phyloP scores from a whole-genome alignment of 92 coral and sea anemone genomes.

The Hydrozoanthus gracilis region DNA sequence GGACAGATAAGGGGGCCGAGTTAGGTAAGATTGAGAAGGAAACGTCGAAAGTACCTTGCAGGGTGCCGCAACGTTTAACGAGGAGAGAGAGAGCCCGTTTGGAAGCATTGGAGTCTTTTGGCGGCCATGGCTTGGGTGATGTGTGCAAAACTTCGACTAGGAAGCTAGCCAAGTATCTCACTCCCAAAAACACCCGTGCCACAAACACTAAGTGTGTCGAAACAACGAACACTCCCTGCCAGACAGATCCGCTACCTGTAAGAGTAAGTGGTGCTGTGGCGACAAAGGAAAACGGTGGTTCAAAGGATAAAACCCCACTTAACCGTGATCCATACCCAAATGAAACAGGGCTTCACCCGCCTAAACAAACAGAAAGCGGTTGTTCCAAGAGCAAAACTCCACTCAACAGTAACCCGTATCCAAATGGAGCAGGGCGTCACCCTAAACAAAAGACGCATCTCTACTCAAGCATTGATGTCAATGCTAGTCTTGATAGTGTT shows the following conservation, averaged over 20 bases:
- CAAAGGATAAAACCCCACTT: not conserved
- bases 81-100: slow-evolving; percentile 76
- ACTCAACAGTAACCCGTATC: not conserved
- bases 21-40: not conserved
- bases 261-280: not conserved
- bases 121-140: slow-evolving; percentile 73
- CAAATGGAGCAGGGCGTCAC: not conserved
- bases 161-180: slow-evolving; percentile 81
- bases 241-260: slow-evolving; percentile 35
- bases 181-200: slow-evolving; percentile 66
- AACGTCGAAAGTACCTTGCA: not conserved
- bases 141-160: slow-evolving; percentile 74
- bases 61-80: slow-evolving; percentile 44
- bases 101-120: slow-evolving; percentile 80
- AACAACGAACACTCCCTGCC: slow-evolving; percentile 51
- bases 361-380: not conserved
- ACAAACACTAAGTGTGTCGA: slow-evolving; percentile 54
- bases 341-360: no score
- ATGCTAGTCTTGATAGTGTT: slow-evolving; percentile 69
- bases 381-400: not conserved
- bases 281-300: not conserved
- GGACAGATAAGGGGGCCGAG: not conserved
- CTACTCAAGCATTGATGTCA: slow-evolving; percentile 58
- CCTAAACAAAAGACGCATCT: slow-evolving; percentile 44
- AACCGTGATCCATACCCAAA: not conserved